Percentiles rank a stretch among this genome's conserved stretches.
These are phyloP conservation scores for Selene dorsalis DNA, from an alignment of 2,797 vertebrate species.

Conservation along the genomic window DNA sequence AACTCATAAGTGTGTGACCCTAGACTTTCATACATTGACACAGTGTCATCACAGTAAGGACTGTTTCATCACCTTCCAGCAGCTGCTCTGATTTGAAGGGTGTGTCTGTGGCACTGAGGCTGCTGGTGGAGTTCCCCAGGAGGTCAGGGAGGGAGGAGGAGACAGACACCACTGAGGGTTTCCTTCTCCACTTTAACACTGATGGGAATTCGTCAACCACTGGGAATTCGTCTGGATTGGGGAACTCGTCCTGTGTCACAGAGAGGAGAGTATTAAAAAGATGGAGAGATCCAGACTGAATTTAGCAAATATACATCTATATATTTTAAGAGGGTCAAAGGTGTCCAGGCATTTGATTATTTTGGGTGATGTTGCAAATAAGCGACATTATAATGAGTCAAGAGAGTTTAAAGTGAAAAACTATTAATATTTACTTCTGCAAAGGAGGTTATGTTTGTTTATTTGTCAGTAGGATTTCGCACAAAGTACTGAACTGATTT, in stretches of 20 bases:
- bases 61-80: slow-evolving; percentile 77
- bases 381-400: too few species aligned
- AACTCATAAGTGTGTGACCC: not conserved
- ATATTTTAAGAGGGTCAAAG: too few species aligned
- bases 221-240: slow-evolving; percentile 86
- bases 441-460: too few species aligned
- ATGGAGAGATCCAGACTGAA: not conserved
- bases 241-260: slow-evolving; percentile 80
- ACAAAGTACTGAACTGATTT: too few species aligned
- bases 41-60: too few species aligned
- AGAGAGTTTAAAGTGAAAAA: too few species aligned
- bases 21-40: slow-evolving; percentile 22
- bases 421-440: too few species aligned
- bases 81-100: slow-evolving; percentile 86
- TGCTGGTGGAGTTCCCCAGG: slow-evolving; percentile 86
- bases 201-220: slow-evolving; percentile 86
- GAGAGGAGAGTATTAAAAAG: not conserved
- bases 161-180: slow-evolving; percentile 86
- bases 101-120: slow-evolving; percentile 85
- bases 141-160: slow-evolving; percentile 90
- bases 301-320: too few species aligned
- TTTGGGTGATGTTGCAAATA: too few species aligned
- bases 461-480: too few species aligned
- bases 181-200: slow-evolving; percentile 92
- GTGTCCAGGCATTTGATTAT: too few species aligned